These are phyloP conservation scores for Microcebus murinus DNA, from an alignment of 2,113 vertebrate genomes.

Conservation along the genomic window DNA sequence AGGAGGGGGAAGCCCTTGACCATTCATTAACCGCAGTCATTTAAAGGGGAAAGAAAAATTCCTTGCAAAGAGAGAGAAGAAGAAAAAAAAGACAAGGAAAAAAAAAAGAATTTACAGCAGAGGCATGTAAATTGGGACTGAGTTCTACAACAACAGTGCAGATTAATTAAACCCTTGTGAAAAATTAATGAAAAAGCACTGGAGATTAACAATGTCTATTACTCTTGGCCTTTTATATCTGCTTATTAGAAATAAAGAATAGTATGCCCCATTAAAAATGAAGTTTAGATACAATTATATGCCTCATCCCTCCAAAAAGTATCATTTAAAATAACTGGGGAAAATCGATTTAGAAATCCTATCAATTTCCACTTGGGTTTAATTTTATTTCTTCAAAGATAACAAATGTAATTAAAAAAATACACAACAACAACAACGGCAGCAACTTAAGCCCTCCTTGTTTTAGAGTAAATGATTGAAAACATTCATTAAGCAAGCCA, in stretches of 20 bases:
- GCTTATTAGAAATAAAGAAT: slow-evolving; percentile 80
- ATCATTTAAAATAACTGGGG: slow-evolving; percentile 35
- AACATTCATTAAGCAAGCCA: background rate
- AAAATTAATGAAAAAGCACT: slow-evolving; percentile 82
- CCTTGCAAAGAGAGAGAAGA: slow-evolving; percentile 49
- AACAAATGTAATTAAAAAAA: slow-evolving; percentile 35
- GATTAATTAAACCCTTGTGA: slow-evolving; percentile 80
- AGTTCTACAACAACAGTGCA: slow-evolving; percentile 77
- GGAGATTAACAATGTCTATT: slow-evolving; percentile 82
- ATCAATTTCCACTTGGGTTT: slow-evolving; percentile 14
- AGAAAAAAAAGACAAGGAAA: slow-evolving; percentile 33
- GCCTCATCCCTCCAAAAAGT: background rate
- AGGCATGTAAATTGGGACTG: slow-evolving; percentile 76
- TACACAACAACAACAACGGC: background rate
- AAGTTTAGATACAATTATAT: slow-evolving; percentile 46
- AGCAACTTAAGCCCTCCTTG: background rate
- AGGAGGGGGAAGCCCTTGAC: slow-evolving; percentile 73
- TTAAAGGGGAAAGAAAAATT: slow-evolving; percentile 57
- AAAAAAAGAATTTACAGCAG: slow-evolving; percentile 68
- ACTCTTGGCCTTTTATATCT: slow-evolving; percentile 45
- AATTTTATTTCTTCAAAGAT: slow-evolving; percentile 51
- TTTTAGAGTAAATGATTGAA: background rate
- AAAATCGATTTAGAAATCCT: slow-evolving; percentile 40
- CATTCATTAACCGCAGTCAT: slow-evolving; percentile 79
- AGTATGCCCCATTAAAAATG: slow-evolving; percentile 55